Percentiles rank a stretch among this genome's conserved stretches.
Evolutionary conservation across 2,797 vertebrate genomes (phyloP).

Genomic region (Mormyrus hasselquistii): DNA sequence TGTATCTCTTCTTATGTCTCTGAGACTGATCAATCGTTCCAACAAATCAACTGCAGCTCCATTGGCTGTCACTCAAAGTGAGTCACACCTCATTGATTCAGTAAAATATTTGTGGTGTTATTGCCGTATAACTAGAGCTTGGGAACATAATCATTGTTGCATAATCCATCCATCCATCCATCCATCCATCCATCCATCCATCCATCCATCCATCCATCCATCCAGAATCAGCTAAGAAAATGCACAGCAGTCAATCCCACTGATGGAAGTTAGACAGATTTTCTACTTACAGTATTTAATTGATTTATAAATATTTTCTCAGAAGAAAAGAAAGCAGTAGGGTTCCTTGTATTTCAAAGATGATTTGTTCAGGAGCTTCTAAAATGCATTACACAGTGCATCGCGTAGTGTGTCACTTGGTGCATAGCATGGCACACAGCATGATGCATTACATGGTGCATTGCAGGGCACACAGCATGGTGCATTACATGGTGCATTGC

Average conservation of each 20-base stretch:
- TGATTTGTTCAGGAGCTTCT: neutral
- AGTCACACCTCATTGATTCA: neutral
- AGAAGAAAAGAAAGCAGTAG: neutral
- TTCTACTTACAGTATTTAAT: neutral
- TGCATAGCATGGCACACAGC: neutral
- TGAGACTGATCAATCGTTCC: neutral
- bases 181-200: neutral
- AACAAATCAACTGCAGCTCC: neutral
- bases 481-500: too few relatives aligned
- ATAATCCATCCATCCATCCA: neutral
- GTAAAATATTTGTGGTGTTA: neutral
- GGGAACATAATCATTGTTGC: neutral
- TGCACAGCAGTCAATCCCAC: neutral
- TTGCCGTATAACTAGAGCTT: neutral
- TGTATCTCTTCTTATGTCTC: constrained; percentile 11
- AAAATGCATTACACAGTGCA: neutral
- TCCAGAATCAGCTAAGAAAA: neutral
- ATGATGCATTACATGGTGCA: neutral
- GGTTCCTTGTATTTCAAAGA: neutral
- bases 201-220: neutral
- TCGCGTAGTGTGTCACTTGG: neutral
- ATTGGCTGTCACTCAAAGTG: neutral
- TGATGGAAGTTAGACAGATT: neutral
- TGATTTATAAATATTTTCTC: neutral
- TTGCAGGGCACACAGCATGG: too few relatives aligned